Evolutionary conservation across 1,140 invertebrate genomes (phyloP).

Genomic region (Danaus plexippus): DNA sequence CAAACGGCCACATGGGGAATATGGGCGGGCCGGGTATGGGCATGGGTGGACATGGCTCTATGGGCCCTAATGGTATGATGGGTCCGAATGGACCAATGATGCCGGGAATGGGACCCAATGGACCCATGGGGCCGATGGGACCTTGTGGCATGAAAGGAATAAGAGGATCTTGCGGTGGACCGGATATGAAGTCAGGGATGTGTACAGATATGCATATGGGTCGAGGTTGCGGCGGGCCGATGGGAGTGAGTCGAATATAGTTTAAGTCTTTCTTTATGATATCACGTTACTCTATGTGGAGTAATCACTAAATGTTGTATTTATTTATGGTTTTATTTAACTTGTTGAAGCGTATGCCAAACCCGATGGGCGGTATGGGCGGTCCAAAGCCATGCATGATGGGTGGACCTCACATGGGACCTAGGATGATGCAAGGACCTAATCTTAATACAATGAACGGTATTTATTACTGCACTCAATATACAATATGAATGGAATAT

Average conservation of each 20-base stretch:
- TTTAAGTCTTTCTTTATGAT: not conserved
- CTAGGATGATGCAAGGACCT: slow-evolving; percentile 69
- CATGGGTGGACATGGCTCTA: slow-evolving; percentile 65
- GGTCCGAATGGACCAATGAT: slow-evolving; percentile 69
- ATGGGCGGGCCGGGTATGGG: slow-evolving; percentile 63
- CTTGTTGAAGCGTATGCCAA: slow-evolving; percentile 55
- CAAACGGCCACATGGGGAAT: slow-evolving; percentile 46
- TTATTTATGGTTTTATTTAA: slow-evolving; percentile 23
- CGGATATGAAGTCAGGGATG: slow-evolving; percentile 68
- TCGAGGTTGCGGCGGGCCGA: slow-evolving; percentile 64
- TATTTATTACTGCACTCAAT: slow-evolving; percentile 25
- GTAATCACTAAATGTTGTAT: not conserved
- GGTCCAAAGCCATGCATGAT: slow-evolving; percentile 69
- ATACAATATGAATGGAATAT: not conserved
- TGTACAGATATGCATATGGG: slow-evolving; percentile 70
- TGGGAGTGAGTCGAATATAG: slow-evolving; percentile 53
- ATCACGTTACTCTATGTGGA: too few relatives aligned
- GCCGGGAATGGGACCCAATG: slow-evolving; percentile 62
- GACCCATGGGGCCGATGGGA: slow-evolving; percentile 66
- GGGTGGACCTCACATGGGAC: slow-evolving; percentile 66
- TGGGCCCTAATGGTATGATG: slow-evolving; percentile 70
- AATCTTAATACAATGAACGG: slow-evolving; percentile 70
- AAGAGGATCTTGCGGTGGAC: slow-evolving; percentile 59
- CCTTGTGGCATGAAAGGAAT: slow-evolving; percentile 68
- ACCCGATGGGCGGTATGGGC: slow-evolving; percentile 69